phyloP scores from a whole-genome alignment of 2,797 vertebrate genomes.

The Pipistrellus nathusii region DNA sequence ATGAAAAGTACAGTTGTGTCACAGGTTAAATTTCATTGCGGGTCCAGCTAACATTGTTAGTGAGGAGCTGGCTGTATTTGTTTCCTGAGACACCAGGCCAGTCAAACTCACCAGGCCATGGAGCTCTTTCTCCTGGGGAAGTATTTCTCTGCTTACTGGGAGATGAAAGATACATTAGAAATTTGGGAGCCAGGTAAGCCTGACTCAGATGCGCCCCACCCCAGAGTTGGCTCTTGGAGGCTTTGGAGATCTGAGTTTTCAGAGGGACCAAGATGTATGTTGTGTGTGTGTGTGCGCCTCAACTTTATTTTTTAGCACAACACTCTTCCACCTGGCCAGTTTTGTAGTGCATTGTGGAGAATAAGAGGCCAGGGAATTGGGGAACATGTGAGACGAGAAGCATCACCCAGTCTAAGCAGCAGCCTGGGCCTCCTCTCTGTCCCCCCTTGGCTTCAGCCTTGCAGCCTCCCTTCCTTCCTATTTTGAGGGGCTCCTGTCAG shows the following conservation, averaged over 20 bases:
- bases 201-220: background rate
- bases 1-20: slow-evolving; percentile 91
- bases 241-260: slow-evolving; percentile 13
- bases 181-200: background rate
- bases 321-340: background rate
- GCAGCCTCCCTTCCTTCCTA: slow-evolving; percentile 12
- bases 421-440: background rate
- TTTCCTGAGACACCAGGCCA: slow-evolving; percentile 87
- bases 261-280: background rate
- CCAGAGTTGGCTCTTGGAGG: slow-evolving; percentile 21
- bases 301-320: background rate
- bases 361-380: background rate
- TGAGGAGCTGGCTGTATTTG: slow-evolving; percentile 87
- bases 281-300: background rate
- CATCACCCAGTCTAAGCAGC: background rate
- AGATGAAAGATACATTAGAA: slow-evolving; percentile 22
- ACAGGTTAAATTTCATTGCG: slow-evolving; percentile 91
- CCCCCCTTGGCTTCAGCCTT: background rate
- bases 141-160: slow-evolving; percentile 19
- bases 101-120: slow-evolving; percentile 77
- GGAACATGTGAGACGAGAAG: background rate
- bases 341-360: slow-evolving; percentile 12
- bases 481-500: slow-evolving; percentile 18
- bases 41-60: slow-evolving; percentile 88
- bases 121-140: slow-evolving; percentile 37